Evolutionary conservation across 2,888 invertebrate species (phyloP).

Genomic region (Oscheius sp.): DNA sequence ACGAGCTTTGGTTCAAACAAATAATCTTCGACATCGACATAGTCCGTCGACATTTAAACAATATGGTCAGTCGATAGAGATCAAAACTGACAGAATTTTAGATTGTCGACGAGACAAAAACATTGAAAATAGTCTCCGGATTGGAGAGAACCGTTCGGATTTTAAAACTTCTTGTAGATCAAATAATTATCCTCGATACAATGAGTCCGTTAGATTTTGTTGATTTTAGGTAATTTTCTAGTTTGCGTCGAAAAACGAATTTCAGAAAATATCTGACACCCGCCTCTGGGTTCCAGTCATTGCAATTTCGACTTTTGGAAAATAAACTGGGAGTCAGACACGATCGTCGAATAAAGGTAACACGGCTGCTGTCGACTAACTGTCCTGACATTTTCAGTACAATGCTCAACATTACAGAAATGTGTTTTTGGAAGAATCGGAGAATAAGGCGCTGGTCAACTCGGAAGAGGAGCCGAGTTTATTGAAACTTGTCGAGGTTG

Average conservation of each 20-base stretch:
- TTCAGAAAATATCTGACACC: conserved; percentile 87
- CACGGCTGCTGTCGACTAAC: background rate
- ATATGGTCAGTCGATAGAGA: conserved; percentile 46
- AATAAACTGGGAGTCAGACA: conserved; percentile 83
- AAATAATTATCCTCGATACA: conserved; percentile 95
- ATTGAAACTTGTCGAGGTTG: conserved; percentile 84
- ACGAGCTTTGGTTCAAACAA: conserved; percentile 99
- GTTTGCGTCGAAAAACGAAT: background rate
- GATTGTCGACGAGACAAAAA: conserved; percentile 88
- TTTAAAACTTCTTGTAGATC: conserved; percentile 89
- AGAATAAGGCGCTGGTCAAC: conserved; percentile 59
- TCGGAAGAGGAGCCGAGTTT: conserved; percentile 86
- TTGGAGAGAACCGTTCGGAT: conserved; percentile 92
- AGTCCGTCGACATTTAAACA: conserved; percentile 82
- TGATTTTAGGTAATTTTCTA: conserved; percentile 81
- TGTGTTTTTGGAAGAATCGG: conserved; percentile 48
- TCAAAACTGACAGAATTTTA: conserved; percentile 62
- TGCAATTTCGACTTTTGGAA: conserved; percentile 92
- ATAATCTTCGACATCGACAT: conserved; percentile 96
- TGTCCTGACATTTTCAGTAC: conserved; percentile 78
- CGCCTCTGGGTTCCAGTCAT: conserved; percentile 96
- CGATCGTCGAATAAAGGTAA: conserved; percentile 51
- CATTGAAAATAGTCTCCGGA: conserved; percentile 90
- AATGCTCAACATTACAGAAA: conserved; percentile 85
- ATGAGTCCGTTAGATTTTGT: conserved; percentile 99